These are phyloP conservation scores for Acipenser oxyrinchus DNA, from an alignment of 2,797 vertebrate species.

Conservation along the genomic window DNA sequence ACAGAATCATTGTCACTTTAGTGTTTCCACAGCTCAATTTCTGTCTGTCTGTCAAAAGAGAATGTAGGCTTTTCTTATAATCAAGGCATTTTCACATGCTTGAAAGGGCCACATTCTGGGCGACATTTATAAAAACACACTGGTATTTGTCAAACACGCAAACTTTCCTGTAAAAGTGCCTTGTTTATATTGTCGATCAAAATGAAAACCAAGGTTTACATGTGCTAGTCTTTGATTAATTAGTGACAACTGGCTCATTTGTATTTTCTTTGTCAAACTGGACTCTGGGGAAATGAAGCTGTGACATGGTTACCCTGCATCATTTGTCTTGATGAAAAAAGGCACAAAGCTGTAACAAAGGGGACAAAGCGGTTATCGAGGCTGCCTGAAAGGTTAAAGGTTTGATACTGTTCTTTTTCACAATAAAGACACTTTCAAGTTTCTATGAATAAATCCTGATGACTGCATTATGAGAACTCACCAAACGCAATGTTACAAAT, in stretches of 20 bases:
- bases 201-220: too few species aligned
- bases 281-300: constrained; percentile 22
- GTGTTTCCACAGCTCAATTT: background rate
- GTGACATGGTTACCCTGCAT: constrained; percentile 11
- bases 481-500: too few species aligned
- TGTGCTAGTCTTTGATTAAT: constrained; percentile 6
- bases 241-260: constrained; percentile 2
- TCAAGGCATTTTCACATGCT: too few species aligned
- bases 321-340: constrained; percentile 32
- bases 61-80: background rate
- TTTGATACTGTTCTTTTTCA: background rate
- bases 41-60: background rate
- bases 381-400: constrained; percentile 11
- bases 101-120: too few species aligned
- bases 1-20: background rate
- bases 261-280: background rate
- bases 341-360: constrained; percentile 23
- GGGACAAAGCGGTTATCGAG: constrained; percentile 32
- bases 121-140: too few species aligned
- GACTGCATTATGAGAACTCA: too few species aligned
- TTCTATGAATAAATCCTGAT: background rate
- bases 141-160: too few species aligned
- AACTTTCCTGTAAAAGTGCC: too few species aligned
- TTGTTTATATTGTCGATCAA: too few species aligned
- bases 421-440: background rate